phyloP scores from a whole-genome alignment of 2,113 vertebrate species.

The Noctilio leporinus region DNA sequence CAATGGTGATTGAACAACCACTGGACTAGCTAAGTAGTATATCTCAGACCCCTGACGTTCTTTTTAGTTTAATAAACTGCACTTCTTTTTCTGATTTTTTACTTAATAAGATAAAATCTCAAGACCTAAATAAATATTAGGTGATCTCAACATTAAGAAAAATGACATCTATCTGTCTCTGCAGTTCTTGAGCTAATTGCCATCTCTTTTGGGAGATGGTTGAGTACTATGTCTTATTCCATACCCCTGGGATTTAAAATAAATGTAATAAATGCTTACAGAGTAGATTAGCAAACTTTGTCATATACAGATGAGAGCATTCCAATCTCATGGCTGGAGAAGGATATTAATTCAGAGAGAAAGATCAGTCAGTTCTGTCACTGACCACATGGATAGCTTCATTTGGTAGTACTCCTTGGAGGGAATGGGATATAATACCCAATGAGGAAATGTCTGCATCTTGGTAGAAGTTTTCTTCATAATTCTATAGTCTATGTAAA shows the following conservation, averaged over 20 bases:
- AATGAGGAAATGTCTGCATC: constrained; percentile 18
- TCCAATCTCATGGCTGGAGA: not conserved
- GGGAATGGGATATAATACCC: not conserved
- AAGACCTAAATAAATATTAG: not conserved
- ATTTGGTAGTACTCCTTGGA: not conserved
- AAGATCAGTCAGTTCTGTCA: not conserved
- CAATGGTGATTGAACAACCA: not conserved
- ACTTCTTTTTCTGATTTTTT: not conserved
- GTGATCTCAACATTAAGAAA: not conserved
- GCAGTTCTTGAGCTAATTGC: not conserved
- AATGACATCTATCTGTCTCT: not conserved
- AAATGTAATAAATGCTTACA: not conserved
- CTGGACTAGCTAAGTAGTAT: not conserved
- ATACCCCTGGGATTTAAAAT: not conserved
- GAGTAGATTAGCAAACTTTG: not conserved
- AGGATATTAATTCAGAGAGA: not conserved
- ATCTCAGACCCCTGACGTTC: not conserved
- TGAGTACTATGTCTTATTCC: not conserved
- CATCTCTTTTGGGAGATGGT: not conserved
- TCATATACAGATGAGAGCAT: not conserved
- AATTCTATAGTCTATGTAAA: constrained; percentile 12
- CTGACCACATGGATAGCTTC: not conserved
- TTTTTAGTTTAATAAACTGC: not conserved
- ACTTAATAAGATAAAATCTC: not conserved
- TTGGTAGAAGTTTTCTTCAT: not conserved